Evolutionary conservation across 2,888 invertebrate genomes (phyloP).

Genomic region (Leptinotarsa peninsularis): DNA sequence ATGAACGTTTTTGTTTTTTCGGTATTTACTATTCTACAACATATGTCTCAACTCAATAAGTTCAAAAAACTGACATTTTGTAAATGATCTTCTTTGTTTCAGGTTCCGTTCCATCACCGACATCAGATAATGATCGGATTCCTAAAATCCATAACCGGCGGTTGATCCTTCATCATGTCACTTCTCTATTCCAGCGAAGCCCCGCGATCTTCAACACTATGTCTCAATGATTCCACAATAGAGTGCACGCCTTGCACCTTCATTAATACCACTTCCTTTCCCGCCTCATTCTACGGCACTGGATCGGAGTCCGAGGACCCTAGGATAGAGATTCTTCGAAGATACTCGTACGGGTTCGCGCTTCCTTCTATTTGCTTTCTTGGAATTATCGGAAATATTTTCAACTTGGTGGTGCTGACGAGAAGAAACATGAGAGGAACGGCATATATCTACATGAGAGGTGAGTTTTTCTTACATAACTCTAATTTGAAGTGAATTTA

Average conservation of each 20-base stretch:
- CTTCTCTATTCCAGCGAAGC: conserved; percentile 64
- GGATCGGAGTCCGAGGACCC: conserved; percentile 69
- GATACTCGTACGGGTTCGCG: conserved; percentile 75
- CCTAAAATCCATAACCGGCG: conserved; percentile 23
- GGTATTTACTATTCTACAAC: too few species aligned
- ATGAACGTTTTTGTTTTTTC: too few species aligned
- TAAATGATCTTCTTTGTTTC: conserved; percentile 13
- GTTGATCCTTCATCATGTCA: conserved; percentile 56
- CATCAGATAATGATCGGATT: conserved; percentile 30
- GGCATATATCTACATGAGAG: conserved; percentile 84
- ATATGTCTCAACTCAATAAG: too few species aligned
- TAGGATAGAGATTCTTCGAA: conserved; percentile 70
- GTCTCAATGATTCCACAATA: conserved; percentile 58
- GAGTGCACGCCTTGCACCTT: conserved; percentile 61
- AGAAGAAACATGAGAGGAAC: conserved; percentile 82
- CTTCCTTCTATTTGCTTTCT: conserved; percentile 78
- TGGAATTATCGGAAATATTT: conserved; percentile 82
- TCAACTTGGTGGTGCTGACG: conserved; percentile 83
- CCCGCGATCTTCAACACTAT: conserved; percentile 56
- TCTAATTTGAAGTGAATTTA: too few species aligned
- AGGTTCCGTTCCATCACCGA: conserved; percentile 24
- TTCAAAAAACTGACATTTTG: too few species aligned
- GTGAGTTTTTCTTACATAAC: conserved; percentile 65
- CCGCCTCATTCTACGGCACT: conserved; percentile 55
- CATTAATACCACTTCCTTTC: conserved; percentile 56